Percentiles rank a stretch among this genome's conserved stretches.
Conservation (phyloP, 2,888 invertebrate genomes). For the Pteria penguin region DNA sequence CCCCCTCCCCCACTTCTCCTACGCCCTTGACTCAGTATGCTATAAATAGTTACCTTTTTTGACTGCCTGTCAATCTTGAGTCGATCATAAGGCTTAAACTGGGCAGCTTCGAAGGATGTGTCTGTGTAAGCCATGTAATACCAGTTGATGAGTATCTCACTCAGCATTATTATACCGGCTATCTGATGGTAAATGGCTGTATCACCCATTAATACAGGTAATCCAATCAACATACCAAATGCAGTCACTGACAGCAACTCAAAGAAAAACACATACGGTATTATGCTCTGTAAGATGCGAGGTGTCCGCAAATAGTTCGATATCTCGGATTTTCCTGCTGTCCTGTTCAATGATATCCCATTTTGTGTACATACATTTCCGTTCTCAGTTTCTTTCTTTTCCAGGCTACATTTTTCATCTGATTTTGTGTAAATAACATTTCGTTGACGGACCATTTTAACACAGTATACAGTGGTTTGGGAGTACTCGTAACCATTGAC, state of each 20-base stretch:
- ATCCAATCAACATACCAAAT: neutral
- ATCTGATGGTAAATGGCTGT: constrained; percentile 3
- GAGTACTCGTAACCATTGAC: too few species aligned
- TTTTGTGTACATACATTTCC: too few species aligned
- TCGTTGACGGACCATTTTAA: too few species aligned
- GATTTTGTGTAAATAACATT: too few species aligned
- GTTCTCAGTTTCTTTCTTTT: too few species aligned
- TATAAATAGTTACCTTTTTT: neutral
- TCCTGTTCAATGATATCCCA: too few species aligned
- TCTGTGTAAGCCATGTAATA: constrained; percentile 1
- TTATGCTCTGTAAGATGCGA: neutral
- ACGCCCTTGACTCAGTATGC: too few species aligned
- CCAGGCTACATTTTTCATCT: too few species aligned
- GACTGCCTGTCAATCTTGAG: neutral
- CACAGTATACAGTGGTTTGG: too few species aligned
- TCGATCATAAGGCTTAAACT: neutral
- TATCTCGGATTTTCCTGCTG: too few species aligned
- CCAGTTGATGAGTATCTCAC: constrained; percentile 11
- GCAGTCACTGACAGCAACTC: neutral
- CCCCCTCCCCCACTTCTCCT: too few species aligned
- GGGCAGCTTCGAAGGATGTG: neutral
- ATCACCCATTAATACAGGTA: neutral
- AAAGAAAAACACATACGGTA: constrained; percentile 6
- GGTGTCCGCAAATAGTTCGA: too few species aligned
- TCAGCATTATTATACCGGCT: neutral